Evolutionary conservation across 2,888 invertebrate species (phyloP).

Genomic region (Oligia fasciuncula): DNA sequence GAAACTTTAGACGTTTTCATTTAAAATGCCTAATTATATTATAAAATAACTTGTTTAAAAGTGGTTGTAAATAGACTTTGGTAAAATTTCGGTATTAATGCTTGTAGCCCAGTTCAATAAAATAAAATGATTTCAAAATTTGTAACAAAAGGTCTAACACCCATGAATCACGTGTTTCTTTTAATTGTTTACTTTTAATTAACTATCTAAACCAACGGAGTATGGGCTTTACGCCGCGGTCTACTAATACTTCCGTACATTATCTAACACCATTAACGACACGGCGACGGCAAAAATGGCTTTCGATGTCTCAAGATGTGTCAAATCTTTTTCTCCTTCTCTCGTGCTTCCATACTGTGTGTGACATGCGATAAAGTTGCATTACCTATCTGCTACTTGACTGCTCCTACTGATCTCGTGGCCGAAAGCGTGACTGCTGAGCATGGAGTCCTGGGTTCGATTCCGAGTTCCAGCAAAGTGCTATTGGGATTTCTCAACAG

Average conservation of each 20-base stretch:
- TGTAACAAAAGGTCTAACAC: no score
- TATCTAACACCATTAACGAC: not conserved
- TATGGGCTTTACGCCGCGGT: not conserved
- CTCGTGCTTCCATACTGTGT: not conserved
- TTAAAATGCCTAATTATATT: no score
- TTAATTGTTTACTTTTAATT: no score
- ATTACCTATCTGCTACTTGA: not conserved
- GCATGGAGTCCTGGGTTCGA: no score
- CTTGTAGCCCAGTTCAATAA: no score
- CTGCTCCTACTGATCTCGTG: not conserved
- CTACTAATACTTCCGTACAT: not conserved
- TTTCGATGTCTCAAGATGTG: not conserved
- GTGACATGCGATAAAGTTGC: not conserved
- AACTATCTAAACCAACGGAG: no score
- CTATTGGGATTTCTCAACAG: not conserved
- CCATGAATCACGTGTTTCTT: no score
- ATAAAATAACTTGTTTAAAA: no score
- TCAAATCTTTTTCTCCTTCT: not conserved
- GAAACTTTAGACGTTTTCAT: no score
- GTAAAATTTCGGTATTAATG: no score
- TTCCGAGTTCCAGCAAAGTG: not conserved
- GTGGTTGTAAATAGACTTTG: no score
- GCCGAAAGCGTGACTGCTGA: not conserved
- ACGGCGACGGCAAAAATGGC: not conserved
- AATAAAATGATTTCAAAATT: no score